Conservation (phyloP, 2,797 vertebrate genomes). For the Gastrophryne carolinensis region DNA sequence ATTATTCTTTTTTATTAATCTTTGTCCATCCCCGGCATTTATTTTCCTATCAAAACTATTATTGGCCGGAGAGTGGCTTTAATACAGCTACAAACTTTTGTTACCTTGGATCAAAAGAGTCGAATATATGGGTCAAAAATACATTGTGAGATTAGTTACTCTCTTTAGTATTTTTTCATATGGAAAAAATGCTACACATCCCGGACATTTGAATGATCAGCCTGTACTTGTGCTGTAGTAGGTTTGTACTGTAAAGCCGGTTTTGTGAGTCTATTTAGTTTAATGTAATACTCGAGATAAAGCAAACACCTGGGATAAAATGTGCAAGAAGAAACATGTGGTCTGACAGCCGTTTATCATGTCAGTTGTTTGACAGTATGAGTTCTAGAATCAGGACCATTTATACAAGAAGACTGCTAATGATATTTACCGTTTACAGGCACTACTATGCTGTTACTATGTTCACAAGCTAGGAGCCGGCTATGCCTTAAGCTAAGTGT, state of each 20-base stretch:
- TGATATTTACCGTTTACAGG: neutral
- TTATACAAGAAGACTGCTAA: neutral
- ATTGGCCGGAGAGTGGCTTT: too few species aligned
- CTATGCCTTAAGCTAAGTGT: too few species aligned
- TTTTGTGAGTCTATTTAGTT: neutral
- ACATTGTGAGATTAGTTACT: too few species aligned
- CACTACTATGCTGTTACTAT: neutral
- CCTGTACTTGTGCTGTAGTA: conserved; percentile 12
- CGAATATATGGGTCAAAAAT: too few species aligned
- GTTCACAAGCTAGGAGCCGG: neutral
- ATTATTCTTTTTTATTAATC: too few species aligned
- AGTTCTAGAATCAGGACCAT: neutral
- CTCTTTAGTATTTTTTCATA: neutral
- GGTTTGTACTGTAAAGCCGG: conserved; percentile 4
- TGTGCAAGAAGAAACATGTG: conserved; percentile 34
- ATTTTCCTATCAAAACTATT: too few species aligned
- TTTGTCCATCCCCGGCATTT: too few species aligned
- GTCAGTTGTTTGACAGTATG: conserved; percentile 11
- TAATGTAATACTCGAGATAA: neutral
- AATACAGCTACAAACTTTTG: too few species aligned
- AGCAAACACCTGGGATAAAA: conserved; percentile 17
- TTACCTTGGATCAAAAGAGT: too few species aligned
- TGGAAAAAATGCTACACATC: neutral
- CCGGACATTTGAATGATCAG: neutral
- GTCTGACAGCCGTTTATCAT: neutral